phyloP scores from a whole-genome alignment of 1,140 invertebrate genomes.

The Drosophila bipectinata region DNA sequence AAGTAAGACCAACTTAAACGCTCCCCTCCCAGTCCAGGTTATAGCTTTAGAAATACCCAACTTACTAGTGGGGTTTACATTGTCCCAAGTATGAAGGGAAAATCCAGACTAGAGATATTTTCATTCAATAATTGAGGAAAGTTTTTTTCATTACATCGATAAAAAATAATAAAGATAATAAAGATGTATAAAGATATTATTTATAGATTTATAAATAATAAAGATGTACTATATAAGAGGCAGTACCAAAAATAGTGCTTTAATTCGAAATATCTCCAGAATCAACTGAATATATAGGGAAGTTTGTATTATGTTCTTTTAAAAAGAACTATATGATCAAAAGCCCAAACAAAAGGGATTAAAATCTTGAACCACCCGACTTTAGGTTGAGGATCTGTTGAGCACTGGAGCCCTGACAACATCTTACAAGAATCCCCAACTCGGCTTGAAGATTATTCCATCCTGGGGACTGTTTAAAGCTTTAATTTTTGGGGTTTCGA shows the following conservation, averaged over 20 bases:
- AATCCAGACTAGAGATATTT: constrained; percentile 1
- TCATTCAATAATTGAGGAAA: background rate
- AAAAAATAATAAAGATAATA: background rate
- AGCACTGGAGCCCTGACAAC: too few species aligned
- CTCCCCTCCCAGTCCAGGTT: constrained; percentile 22
- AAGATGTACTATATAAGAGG: too few species aligned
- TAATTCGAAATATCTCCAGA: too few species aligned
- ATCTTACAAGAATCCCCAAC: too few species aligned
- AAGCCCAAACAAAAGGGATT: background rate
- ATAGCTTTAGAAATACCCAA: constrained; percentile 32
- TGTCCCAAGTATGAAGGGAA: constrained; percentile 11
- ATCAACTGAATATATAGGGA: too few species aligned
- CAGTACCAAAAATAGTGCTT: too few species aligned
- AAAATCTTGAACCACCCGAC: background rate
- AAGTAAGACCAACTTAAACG: constrained; percentile 48
- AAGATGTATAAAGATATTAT: too few species aligned
- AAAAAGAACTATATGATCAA: too few species aligned
- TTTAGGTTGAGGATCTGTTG: background rate
- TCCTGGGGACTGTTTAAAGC: constrained; percentile 26
- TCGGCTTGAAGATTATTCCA: background rate
- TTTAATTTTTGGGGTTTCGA: constrained; percentile 32
- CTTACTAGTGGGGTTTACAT: constrained; percentile 22
- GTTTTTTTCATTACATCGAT: background rate
- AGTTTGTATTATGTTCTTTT: too few species aligned
- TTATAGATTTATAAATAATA: too few species aligned